A percentile compares a stretch with the other conserved stretches of the same genome.
phyloP scores from a whole-genome alignment of 2,113 vertebrate genomes.

The Ondatra zibethicus region DNA sequence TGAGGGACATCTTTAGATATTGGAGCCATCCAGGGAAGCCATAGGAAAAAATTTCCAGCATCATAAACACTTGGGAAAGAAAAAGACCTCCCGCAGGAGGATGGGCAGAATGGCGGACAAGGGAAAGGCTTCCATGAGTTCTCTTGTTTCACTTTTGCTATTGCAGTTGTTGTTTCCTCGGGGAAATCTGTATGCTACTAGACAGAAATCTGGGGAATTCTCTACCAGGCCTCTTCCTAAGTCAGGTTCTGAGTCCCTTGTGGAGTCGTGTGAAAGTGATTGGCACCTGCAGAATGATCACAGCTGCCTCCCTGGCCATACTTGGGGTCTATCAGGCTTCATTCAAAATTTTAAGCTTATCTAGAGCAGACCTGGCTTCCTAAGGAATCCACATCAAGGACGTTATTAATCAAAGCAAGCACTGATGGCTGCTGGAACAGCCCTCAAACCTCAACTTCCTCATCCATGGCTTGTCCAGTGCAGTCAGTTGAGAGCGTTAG shows the following conservation, averaged over 20 bases:
- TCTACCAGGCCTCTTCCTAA: background rate
- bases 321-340: background rate
- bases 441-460: background rate
- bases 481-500: background rate
- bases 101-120: background rate
- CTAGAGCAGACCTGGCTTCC: background rate
- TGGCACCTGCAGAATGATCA: background rate
- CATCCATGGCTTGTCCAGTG: background rate
- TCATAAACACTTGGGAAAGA: constrained; percentile 73
- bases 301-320: background rate
- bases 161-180: background rate
- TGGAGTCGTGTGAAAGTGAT: background rate
- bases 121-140: background rate
- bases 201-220: background rate
- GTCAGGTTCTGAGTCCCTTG: background rate
- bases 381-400: background rate
- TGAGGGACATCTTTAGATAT: constrained; percentile 81
- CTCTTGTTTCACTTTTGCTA: background rate
- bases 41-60: constrained; percentile 75
- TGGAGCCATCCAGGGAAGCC: constrained; percentile 77
- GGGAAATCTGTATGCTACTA: background rate
- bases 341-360: background rate
- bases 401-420: background rate
- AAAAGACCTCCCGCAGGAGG: constrained; percentile 61
- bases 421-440: background rate